Conservation (phyloP, 2,113 vertebrate genomes). For the Brienomyrus brachyistius region DNA sequence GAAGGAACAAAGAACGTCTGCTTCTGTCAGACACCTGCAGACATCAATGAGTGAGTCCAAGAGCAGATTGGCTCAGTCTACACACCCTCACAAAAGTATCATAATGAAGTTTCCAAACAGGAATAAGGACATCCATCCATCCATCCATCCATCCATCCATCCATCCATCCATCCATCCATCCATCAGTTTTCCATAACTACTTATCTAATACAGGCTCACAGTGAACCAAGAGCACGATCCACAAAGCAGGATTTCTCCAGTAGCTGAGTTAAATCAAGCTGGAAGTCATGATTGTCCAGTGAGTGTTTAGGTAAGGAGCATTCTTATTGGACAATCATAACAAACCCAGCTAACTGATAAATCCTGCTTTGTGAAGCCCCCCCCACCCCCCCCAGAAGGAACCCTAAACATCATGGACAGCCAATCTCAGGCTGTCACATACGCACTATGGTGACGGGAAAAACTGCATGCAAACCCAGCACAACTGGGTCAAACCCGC, state of each 20-base stretch:
- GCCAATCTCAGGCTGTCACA: not conserved
- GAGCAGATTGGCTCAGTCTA: not conserved
- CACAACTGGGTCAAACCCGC: not conserved
- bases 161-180: not conserved
- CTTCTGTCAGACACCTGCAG: not conserved
- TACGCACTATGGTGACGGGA: not conserved
- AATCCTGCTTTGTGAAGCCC: too few relatives aligned
- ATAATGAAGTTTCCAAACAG: not conserved
- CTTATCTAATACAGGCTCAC: not conserved
- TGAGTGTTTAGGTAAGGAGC: too few relatives aligned
- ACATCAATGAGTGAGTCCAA: not conserved
- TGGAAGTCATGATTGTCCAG: too few relatives aligned
- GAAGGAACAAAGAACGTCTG: not conserved
- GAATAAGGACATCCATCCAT: not conserved
- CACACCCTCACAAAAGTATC: not conserved
- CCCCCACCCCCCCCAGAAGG: too few relatives aligned
- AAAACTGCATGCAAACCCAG: not conserved
- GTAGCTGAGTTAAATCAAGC: too few relatives aligned
- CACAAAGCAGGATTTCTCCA: too few relatives aligned
- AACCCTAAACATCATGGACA: not conserved
- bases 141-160: not conserved
- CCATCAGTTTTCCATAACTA: not conserved
- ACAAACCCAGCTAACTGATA: too few relatives aligned
- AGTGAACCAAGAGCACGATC: not conserved
- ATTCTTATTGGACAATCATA: too few relatives aligned